Percentiles rank a stretch among this genome's conserved stretches.
Conservation (phyloP, 2,888 invertebrate species). For the Drosophila kokeensis region DNA sequence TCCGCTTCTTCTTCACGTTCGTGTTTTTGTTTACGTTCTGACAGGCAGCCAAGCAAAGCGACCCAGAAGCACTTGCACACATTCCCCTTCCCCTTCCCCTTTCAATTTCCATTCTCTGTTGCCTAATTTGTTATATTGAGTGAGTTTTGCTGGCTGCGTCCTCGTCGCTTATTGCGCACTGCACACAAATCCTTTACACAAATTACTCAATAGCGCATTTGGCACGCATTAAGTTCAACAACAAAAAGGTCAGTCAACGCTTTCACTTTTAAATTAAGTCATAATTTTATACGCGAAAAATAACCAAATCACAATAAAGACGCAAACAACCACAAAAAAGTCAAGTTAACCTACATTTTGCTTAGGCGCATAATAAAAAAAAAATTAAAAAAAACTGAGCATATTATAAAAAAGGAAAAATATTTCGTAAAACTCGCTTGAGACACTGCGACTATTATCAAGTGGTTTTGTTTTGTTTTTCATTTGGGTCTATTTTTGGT, state of each 20-base stretch:
- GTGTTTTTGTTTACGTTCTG: conserved; percentile 81
- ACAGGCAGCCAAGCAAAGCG: conserved; percentile 51
- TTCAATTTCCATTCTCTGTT: conserved; percentile 6
- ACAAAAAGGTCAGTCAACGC: conserved; percentile 32
- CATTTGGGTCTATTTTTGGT: background rate
- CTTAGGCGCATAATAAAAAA: conserved; percentile 38
- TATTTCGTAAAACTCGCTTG: conserved; percentile 35
- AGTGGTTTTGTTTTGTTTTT: conserved; percentile 21
- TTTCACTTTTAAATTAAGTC: conserved; percentile 80
- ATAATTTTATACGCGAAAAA: conserved; percentile 66
- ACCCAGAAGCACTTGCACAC: conserved; percentile 31
- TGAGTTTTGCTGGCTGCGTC: conserved; percentile 21
- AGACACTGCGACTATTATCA: conserved; percentile 32
- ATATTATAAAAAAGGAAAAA: conserved; percentile 34
- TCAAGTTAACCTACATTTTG: conserved; percentile 67
- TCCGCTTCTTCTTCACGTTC: conserved; percentile 78
- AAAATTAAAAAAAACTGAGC: conserved; percentile 61
- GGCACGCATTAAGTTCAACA: conserved; percentile 28
- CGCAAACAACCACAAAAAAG: conserved; percentile 22
- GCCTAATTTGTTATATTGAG: conserved; percentile 43
- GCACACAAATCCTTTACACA: conserved; percentile 10
- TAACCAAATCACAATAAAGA: conserved; percentile 7
- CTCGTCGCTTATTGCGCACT: conserved; percentile 41
- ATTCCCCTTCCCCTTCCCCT: background rate
- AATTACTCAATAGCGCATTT: conserved; percentile 57